These are phyloP conservation scores for Scleropages formosus DNA, from an alignment of 2,797 vertebrate genomes.

Conservation along the genomic window DNA sequence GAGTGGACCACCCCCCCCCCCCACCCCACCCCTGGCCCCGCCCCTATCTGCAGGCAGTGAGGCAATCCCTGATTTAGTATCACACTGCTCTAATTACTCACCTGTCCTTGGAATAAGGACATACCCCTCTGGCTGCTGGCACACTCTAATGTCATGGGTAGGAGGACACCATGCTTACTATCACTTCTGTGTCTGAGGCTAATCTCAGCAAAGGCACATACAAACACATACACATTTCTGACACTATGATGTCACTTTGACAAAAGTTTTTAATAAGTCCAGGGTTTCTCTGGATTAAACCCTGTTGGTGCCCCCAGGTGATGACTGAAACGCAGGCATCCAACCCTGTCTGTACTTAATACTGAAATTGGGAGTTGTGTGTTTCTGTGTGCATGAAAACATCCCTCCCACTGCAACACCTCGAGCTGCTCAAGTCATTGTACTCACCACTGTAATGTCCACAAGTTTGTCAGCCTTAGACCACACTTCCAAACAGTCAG, in stretches of 20 bases:
- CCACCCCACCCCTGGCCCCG: too few relatives aligned
- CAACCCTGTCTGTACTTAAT: background rate
- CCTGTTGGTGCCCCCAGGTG: conserved; percentile 41
- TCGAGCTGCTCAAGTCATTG: conserved; percentile 37
- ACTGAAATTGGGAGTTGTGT: background rate
- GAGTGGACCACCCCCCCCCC: too few relatives aligned
- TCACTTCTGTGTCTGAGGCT: conserved; percentile 28
- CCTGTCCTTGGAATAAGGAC: conserved; percentile 49
- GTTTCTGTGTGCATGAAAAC: conserved; percentile 18
- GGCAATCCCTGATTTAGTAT: conserved; percentile 27
- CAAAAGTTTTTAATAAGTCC: conserved; percentile 51
- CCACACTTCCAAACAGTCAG: conserved; percentile 73
- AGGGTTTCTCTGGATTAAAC: conserved; percentile 41
- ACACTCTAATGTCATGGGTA: conserved; percentile 33
- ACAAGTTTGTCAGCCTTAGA: conserved; percentile 68
- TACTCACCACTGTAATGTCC: conserved; percentile 45
- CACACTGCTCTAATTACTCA: conserved; percentile 32
- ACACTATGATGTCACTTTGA: conserved; percentile 48
- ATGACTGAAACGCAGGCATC: conserved; percentile 11
- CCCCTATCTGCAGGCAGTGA: too few relatives aligned
- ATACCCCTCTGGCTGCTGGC: conserved; percentile 44
- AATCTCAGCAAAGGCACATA: conserved; percentile 1
- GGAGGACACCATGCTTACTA: conserved; percentile 44
- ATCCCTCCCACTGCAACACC: conserved; percentile 27
- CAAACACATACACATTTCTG: conserved; percentile 23